Conservation (phyloP, 2,113 vertebrate species). For the Emydocephalus ijimae region DNA sequence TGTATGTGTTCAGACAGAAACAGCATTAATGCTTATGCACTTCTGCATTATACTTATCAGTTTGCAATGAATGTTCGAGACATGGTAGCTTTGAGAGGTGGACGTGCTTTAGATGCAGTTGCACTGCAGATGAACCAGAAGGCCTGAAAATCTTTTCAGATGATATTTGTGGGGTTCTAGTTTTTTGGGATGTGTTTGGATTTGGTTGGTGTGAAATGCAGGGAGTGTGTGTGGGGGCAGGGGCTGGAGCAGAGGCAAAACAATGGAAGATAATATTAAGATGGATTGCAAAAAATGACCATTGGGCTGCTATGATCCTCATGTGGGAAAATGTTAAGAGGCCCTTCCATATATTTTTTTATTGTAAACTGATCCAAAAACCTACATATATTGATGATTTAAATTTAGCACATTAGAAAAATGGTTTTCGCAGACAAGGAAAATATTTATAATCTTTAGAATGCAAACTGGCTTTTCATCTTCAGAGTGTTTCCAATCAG, state of each 20-base stretch:
- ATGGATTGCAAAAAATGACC: not conserved
- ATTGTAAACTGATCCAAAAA: not conserved
- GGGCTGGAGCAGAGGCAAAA: not conserved
- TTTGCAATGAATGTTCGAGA: no score
- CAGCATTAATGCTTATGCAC: no score
- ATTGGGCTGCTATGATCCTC: not conserved
- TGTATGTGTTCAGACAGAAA: no score
- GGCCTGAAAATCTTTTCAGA: not conserved
- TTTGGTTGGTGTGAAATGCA: not conserved
- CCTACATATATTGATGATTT: not conserved
- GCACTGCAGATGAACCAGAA: not conserved
- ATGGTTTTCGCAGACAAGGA: constrained; percentile 6
- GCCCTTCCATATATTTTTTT: not conserved
- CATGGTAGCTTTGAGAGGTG: not conserved
- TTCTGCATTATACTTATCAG: no score
- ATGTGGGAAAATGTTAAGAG: not conserved
- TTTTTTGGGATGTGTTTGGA: not conserved
- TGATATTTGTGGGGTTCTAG: not conserved
- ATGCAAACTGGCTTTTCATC: constrained; percentile 41
- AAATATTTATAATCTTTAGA: constrained; percentile 15
- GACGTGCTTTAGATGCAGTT: not conserved
- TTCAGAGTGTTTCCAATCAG: constrained; percentile 52
- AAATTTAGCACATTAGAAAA: not conserved
- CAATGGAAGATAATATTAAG: not conserved
- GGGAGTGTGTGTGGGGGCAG: not conserved